phyloP scores from a whole-genome alignment of 2,797 vertebrate genomes.

The Melopsittacus undulatus region DNA sequence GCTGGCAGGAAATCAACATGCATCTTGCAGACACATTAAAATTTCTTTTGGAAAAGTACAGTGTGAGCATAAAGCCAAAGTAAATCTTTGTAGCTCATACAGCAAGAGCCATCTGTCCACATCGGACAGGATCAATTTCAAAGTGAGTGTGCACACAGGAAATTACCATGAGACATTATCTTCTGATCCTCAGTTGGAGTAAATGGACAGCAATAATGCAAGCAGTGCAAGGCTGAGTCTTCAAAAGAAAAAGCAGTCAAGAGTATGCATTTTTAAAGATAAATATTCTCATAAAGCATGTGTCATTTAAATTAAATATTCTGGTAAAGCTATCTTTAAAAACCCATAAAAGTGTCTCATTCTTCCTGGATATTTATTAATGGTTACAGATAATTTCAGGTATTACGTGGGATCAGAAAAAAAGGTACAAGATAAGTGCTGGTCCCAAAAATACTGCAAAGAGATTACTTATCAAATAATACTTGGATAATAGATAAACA shows the following conservation, averaged over 20 bases:
- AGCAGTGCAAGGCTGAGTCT: background rate
- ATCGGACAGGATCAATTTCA: background rate
- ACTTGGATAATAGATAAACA: background rate
- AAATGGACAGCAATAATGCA: background rate
- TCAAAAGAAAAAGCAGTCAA: background rate
- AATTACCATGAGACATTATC: background rate
- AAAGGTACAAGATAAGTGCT: background rate
- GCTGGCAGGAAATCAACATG: background rate
- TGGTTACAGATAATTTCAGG: background rate
- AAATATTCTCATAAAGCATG: background rate
- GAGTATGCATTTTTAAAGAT: background rate
- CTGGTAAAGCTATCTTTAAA: background rate
- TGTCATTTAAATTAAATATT: background rate
- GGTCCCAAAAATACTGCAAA: background rate
- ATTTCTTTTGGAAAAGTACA: background rate
- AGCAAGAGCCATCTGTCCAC: background rate
- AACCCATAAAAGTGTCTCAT: background rate
- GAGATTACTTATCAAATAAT: background rate
- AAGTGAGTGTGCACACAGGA: background rate
- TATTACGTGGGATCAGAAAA: background rate
- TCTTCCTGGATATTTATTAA: background rate
- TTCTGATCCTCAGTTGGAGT: background rate
- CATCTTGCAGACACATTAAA: background rate
- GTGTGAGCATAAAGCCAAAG: background rate
- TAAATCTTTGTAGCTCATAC: background rate